Evolutionary conservation across 2,797 vertebrate species (phyloP).

Genomic region (Sebastes diploproa): DNA sequence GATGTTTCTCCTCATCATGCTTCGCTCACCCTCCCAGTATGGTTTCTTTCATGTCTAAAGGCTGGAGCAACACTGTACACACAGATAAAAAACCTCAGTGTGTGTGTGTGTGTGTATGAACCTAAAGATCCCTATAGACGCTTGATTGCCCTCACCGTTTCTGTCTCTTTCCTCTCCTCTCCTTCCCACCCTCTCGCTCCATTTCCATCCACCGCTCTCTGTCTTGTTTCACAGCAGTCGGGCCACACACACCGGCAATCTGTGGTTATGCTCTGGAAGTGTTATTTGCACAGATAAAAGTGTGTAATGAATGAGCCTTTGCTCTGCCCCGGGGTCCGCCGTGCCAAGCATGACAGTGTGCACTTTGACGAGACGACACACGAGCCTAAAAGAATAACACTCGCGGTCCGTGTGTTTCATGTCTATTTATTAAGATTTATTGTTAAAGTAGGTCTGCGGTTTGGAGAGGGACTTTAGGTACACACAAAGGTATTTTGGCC

Average conservation of each 20-base stretch:
- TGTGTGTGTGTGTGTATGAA: neutral
- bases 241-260: slow-evolving; percentile 59
- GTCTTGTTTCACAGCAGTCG: slow-evolving; percentile 14
- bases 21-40: neutral
- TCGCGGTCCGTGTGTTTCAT: slow-evolving; percentile 45
- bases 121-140: slow-evolving; percentile 3
- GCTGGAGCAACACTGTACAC: neutral
- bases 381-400: slow-evolving; percentile 58
- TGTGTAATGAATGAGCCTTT: slow-evolving; percentile 62
- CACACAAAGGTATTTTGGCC: slow-evolving; percentile 50
- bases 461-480: slow-evolving; percentile 48
- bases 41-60: slow-evolving; percentile 8
- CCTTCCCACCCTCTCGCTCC: neutral
- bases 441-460: slow-evolving; percentile 60
- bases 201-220: slow-evolving; percentile 14
- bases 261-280: slow-evolving; percentile 52
- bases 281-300: slow-evolving; percentile 69
- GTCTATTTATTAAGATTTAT: slow-evolving; percentile 70
- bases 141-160: neutral
- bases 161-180: neutral
- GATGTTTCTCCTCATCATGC: slow-evolving; percentile 15
- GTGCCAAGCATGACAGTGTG: slow-evolving; percentile 54
- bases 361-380: slow-evolving; percentile 57
- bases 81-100: neutral
- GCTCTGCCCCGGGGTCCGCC: neutral